Evolutionary conservation across 1,140 invertebrate species (phyloP).

Genomic region (Magallana ariakensis): DNA sequence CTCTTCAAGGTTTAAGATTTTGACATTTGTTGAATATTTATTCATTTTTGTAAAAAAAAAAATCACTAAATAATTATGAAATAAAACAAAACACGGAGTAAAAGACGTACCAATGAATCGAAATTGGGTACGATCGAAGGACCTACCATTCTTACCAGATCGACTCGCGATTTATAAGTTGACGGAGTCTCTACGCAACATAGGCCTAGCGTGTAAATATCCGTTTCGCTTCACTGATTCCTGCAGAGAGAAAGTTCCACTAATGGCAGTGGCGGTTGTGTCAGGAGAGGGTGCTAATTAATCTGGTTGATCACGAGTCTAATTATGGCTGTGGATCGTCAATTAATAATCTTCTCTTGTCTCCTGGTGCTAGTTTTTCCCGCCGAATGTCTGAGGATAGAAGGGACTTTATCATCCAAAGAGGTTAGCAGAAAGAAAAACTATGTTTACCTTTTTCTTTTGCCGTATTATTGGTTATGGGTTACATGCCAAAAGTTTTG

Average conservation of each 20-base stretch:
- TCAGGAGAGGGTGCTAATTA: not conserved
- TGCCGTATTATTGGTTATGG: not conserved
- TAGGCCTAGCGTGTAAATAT: slow-evolving; percentile 5
- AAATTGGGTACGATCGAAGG: no score
- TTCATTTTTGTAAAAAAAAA: no score
- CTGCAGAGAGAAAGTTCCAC: not conserved
- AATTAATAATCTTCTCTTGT: not conserved
- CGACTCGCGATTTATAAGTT: no score
- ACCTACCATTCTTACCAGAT: no score
- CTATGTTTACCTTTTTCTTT: not conserved
- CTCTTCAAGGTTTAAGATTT: no score
- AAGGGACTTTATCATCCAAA: not conserved
- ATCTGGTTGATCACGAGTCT: not conserved
- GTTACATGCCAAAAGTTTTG: not conserved
- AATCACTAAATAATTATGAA: no score
- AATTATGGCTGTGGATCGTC: not conserved
- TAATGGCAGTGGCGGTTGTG: not conserved
- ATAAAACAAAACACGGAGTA: no score
- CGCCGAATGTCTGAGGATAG: slow-evolving; percentile 10
- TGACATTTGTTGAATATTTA: no score
- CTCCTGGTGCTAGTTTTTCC: slow-evolving; percentile 1
- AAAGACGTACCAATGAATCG: no score
- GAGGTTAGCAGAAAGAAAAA: not conserved
- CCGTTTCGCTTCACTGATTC: not conserved
- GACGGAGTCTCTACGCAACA: not conserved